phyloP scores from a whole-genome alignment of 2,113 vertebrate species.

The Rhegmatorhina hoffmannsi region DNA sequence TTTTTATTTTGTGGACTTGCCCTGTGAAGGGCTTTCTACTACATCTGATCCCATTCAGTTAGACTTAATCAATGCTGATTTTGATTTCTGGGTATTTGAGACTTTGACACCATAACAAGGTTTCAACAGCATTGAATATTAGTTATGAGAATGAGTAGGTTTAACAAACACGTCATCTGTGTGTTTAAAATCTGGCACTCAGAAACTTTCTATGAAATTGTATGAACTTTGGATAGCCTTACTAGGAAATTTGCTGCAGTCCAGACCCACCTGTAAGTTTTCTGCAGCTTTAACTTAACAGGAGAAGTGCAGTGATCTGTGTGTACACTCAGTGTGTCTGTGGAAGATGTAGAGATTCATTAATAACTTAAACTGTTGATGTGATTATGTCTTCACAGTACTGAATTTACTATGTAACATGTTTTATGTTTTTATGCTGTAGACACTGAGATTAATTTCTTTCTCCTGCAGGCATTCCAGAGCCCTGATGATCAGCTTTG shows the following conservation, averaged over 20 bases:
- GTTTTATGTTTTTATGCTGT: background rate
- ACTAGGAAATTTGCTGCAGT: background rate
- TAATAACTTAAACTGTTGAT: background rate
- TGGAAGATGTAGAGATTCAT: background rate
- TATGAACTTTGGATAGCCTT: background rate
- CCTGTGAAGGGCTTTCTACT: background rate
- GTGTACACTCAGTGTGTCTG: fast-evolving
- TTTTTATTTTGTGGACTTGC: background rate
- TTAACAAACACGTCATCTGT: background rate
- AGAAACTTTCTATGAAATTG: background rate
- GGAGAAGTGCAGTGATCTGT: background rate
- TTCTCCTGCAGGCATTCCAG: background rate
- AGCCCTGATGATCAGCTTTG: background rate
- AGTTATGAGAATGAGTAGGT: background rate
- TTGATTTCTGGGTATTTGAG: background rate
- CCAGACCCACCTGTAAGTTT: background rate
- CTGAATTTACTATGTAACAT: background rate
- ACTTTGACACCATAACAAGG: background rate
- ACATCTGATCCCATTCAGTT: background rate
- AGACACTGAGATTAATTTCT: background rate
- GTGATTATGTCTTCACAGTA: background rate
- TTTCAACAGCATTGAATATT: background rate
- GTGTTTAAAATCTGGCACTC: background rate
- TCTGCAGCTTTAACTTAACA: background rate
- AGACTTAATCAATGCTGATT: background rate